Evolutionary conservation across 2,888 invertebrate genomes (phyloP), one percentile per base, ranked within the genome.

Genomic region (Lottia gigantea): DNA sequence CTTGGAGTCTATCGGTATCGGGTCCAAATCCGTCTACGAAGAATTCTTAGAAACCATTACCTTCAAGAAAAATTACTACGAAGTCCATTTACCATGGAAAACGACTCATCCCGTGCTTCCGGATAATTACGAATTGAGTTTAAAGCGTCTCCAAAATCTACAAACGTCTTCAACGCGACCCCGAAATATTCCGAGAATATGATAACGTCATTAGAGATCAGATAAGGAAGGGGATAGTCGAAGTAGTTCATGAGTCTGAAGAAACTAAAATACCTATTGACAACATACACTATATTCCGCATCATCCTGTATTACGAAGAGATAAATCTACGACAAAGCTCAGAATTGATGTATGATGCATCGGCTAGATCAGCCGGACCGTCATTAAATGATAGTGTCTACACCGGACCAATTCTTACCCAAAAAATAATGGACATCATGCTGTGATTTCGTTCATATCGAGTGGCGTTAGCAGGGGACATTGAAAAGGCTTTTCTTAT

Each of bases 321-420:
- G n/a, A 49, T 19, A 49, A 49, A 19, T 49, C 49, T n/a, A n/a
- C n/a, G n/a, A n/a, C n/a, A n/a, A n/a, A n/a, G n/a, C n/a, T n/a
- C n/a, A n/a, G n/a, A n/a, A 49, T 49, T n/a, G 49, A n/a, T 49
- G n/a, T 49, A 49, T 19, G 49, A 49, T 49, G 49, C 49, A 49
- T 49, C 49, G 15, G 49, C 49, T 1, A 49, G 19, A 3, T 49
- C 49, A 2, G 7, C 49, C 7, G 49, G 49, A 7, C 12, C 49
- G 16, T 49, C 49, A n/a, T 15, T 49, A 49, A 49, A 49, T 49
- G 49, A 49, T 49, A 14, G 49, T 14, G 16, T 49, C 16, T 49
- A 49, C 49, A 49, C 49, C n/a, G 49, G 49, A 49, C 49, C 49
- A 6, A n/a, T 49, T 49, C n/a, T 49, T 11, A 31, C n/a, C 49